Evolutionary conservation across 2,797 vertebrate genomes (phyloP), one percentile per base, ranked within the genome.

Genomic region (Cuculus canorus): DNA sequence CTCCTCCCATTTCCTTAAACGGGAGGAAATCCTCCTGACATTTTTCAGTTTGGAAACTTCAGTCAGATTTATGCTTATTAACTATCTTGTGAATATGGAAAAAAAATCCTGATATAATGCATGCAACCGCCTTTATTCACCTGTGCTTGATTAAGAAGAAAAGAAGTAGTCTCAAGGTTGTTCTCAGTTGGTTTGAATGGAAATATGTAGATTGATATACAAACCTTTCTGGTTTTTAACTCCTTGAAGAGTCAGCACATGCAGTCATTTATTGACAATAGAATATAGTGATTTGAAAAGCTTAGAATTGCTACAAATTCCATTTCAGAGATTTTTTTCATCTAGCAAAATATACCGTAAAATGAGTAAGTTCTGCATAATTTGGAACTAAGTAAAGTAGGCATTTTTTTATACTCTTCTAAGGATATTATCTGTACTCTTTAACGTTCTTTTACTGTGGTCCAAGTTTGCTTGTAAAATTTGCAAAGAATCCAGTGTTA

Each of bases 41-140:
- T 53, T 84, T 84, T 70, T 88, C 75, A 47, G 28, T 80, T 90
- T 92, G 73, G 63, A 92, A 86, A 75, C 64, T 85, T 86, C 71
- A 73, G 12, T 82, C 59, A 88, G 68, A 71, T 90, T 61, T 91
- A 32, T 47, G 39, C 22, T 78, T 83, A 82, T 14, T 79, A 90
- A 35, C n/a, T 80, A 21, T 47, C 66, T 73, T 3, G 4, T 80
- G 75, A 85, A 30, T 86, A 64, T 88, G 60, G 37, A 59, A 82
- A 78, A 54, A 80, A 66, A 23, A 7, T 13, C 22, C 33, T 60
- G 17, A 18, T 53, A 22, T 39, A 93, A 64, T 73, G 39, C 71
- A 22, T 43, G 43, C 32, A 72, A 17, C 14, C 72, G 79, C 53
- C 43, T 88, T 84, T 1, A 2, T 94, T 93, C 48, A 39, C 70